Conservation (phyloP, 2,888 invertebrate genomes). For the Acronicta psi region DNA sequence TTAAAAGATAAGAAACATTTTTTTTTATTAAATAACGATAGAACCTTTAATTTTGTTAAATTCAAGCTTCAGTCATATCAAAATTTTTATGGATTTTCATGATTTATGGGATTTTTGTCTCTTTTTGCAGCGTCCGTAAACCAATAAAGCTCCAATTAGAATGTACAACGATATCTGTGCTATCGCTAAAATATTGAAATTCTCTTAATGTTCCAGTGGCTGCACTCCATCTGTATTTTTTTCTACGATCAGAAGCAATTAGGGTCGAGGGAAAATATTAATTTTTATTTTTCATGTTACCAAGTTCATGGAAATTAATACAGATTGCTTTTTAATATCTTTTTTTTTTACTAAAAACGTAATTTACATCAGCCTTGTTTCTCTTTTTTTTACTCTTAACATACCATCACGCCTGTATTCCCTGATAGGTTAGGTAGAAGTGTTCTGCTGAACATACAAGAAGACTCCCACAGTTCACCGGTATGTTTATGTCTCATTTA, state of each 20-base stretch:
- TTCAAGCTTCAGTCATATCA: too few relatives aligned
- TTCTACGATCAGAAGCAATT: conserved; percentile 61
- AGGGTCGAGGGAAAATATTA: conserved; percentile 60
- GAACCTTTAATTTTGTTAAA: too few relatives aligned
- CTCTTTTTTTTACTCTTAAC: conserved; percentile 15
- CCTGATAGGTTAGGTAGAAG: too few relatives aligned
- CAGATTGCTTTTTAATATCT: conserved; percentile 61
- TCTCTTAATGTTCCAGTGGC: conserved; percentile 43
- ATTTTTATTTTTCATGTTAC: conserved; percentile 59
- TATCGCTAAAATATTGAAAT: conserved; percentile 51
- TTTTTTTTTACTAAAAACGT: conserved; percentile 32
- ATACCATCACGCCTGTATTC: too few relatives aligned
- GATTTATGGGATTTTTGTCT: background rate
- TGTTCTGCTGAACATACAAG: too few relatives aligned
- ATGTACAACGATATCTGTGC: conserved; percentile 19
- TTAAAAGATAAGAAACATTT: too few relatives aligned
- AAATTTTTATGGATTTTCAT: too few relatives aligned
- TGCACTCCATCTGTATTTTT: conserved; percentile 44
- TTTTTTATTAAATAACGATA: too few relatives aligned
- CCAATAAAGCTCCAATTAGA: too few relatives aligned
- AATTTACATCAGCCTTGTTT: conserved; percentile 26
- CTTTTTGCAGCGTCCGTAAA: background rate
- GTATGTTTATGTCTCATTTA: too few relatives aligned
- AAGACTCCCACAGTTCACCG: too few relatives aligned
- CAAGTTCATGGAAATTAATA: conserved; percentile 62